Percentiles rank a stretch among this genome's conserved stretches.
phyloP scores from a whole-genome alignment of 1,140 invertebrate genomes.

The Drosophila nigrodunni region DNA sequence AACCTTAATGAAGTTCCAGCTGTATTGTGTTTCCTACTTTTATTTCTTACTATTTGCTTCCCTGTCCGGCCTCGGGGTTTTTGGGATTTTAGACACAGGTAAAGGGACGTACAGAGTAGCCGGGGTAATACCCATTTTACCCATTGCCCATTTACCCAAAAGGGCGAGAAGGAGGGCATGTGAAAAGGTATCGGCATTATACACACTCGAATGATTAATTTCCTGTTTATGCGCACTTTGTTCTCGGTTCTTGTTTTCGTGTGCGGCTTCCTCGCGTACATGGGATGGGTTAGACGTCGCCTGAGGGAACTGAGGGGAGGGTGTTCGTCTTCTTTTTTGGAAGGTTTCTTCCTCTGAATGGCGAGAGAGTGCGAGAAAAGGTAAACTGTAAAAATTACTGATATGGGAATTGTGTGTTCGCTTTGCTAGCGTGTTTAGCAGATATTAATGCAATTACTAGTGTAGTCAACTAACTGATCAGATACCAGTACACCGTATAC shows the following conservation, averaged over 20 bases:
- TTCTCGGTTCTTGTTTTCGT: conserved; percentile 43
- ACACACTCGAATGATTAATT: conserved; percentile 77
- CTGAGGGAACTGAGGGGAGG: conserved; percentile 23
- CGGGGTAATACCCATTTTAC: conserved; percentile 3
- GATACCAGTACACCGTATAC: conserved; percentile 31
- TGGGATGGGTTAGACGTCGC: not conserved
- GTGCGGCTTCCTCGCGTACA: conserved; percentile 57
- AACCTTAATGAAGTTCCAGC: conserved; percentile 52
- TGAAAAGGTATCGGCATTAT: conserved; percentile 49
- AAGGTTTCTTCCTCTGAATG: conserved; percentile 52
- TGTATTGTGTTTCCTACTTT: conserved; percentile 15
- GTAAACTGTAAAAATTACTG: conserved; percentile 13
- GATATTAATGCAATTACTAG: conserved; percentile 70
- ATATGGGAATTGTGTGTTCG: conserved; percentile 1
- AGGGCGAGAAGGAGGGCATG: conserved; percentile 4
- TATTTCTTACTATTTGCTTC: conserved; percentile 19
- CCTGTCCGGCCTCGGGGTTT: conserved; percentile 34
- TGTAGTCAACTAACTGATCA: conserved; percentile 57
- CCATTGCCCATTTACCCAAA: not conserved
- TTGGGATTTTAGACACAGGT: conserved; percentile 14
- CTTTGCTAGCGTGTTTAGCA: conserved; percentile 60
- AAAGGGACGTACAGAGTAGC: not conserved
- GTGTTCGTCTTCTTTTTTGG: conserved; percentile 15
- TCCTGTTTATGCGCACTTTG: conserved; percentile 75
- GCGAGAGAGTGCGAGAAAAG: not conserved